These are phyloP conservation scores for Porites lobata DNA, from an alignment of 92 coral and sea anemone species.

Conservation along the genomic window DNA sequence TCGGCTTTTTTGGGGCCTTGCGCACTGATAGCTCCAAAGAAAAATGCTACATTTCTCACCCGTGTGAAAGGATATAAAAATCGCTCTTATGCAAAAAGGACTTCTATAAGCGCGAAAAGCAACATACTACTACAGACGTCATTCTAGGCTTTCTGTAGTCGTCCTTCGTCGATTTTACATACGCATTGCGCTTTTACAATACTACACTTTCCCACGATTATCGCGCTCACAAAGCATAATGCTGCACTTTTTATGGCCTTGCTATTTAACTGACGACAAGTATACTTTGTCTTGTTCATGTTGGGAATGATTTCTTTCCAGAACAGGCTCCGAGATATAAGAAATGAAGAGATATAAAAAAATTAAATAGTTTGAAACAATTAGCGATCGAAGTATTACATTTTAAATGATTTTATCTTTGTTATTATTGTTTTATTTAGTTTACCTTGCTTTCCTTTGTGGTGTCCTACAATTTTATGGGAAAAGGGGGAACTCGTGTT, in stretches of 20 bases:
- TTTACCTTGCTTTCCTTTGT: no score
- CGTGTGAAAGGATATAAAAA: not conserved
- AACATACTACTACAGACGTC: not conserved
- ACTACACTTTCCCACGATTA: not conserved
- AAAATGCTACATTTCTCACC: not conserved
- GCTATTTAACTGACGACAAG: constrained; percentile 11
- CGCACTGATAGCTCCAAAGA: constrained; percentile 22
- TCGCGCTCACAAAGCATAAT: not conserved
- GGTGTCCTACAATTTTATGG: no score
- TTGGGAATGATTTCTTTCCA: not conserved
- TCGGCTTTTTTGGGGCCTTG: constrained; percentile 1
- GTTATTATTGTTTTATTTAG: no score
- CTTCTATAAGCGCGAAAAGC: not conserved
- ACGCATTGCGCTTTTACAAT: not conserved
- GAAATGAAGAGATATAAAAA: no score
- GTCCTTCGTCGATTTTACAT: not conserved
- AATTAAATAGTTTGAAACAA: no score
- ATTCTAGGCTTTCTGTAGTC: constrained; percentile 4
- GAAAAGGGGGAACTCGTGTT: no score
- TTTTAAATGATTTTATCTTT: no score
- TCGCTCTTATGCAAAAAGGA: not conserved
- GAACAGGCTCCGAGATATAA: not conserved
- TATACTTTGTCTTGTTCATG: constrained; percentile 5
- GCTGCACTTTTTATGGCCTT: not conserved
- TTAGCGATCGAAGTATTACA: no score